Conservation (phyloP, 37 sponge, comb jelly and placozoan species). For the Crambe crambe region DNA sequence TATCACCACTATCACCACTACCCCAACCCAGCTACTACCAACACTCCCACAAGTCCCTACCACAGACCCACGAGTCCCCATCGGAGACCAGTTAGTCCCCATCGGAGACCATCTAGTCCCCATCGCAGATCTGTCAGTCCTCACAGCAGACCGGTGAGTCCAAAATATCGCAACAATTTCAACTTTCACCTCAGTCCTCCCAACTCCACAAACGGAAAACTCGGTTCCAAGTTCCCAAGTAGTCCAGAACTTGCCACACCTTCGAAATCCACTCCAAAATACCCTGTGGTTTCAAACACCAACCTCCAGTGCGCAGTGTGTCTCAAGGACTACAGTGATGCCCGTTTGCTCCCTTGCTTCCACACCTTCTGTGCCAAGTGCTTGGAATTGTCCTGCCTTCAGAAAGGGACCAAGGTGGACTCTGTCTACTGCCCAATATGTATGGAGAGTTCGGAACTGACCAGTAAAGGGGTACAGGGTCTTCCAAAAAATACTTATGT, state of each 20-base stretch:
- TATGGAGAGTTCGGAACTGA: conserved; percentile 26
- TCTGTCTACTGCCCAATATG: conserved; percentile 68
- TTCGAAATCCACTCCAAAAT: background rate
- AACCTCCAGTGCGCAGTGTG: conserved; percentile 62
- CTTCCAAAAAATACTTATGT: conserved; percentile 68
- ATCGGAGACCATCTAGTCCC: background rate
- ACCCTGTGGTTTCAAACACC: background rate
- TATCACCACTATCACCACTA: background rate
- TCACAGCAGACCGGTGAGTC: background rate
- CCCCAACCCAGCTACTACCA: background rate
- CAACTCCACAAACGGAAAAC: background rate
- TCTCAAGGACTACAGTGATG: conserved; percentile 41
- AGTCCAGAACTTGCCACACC: background rate
- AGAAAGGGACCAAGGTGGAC: background rate
- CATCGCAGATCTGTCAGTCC: background rate
- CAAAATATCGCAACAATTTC: background rate
- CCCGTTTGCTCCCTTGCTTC: conserved; percentile 70
- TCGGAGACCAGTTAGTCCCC: background rate
- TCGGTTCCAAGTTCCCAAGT: background rate
- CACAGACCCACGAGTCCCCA: background rate
- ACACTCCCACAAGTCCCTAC: background rate
- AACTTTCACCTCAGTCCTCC: background rate
- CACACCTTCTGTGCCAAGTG: conserved; percentile 78
- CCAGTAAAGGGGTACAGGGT: conserved; percentile 40
- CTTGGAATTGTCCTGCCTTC: conserved; percentile 36